Conservation (phyloP, 1,140 invertebrate genomes). For the Druon quercuslanigerum region DNA sequence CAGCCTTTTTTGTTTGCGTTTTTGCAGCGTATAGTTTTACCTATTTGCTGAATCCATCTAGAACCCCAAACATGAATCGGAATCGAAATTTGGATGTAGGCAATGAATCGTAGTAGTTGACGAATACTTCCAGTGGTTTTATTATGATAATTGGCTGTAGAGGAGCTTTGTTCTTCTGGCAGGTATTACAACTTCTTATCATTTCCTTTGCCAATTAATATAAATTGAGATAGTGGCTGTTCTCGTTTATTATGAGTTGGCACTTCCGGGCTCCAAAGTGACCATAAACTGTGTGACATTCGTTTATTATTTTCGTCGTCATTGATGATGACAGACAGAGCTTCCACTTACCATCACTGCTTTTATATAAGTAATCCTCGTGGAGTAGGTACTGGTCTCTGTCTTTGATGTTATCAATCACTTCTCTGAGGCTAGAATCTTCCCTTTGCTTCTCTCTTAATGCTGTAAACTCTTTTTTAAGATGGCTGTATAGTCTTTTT, state of each 20-base stretch:
- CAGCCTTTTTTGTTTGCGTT: conserved; percentile 45
- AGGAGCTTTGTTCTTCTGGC: not conserved
- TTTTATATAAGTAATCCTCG: too few species aligned
- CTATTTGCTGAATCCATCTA: conserved; percentile 51
- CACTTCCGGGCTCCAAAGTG: not conserved
- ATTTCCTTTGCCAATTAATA: too few species aligned
- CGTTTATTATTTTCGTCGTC: not conserved
- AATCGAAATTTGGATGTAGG: not conserved
- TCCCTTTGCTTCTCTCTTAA: too few species aligned
- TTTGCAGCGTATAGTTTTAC: conserved; percentile 52
- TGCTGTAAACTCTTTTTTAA: too few species aligned
- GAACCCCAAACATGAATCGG: not conserved
- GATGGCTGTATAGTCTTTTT: too few species aligned
- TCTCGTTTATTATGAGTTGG: not conserved
- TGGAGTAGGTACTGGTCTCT: too few species aligned
- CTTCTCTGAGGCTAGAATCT: too few species aligned
- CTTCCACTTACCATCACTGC: too few species aligned
- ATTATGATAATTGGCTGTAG: not conserved
- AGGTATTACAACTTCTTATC: not conserved
- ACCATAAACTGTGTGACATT: not conserved
- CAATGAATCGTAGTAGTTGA: not conserved
- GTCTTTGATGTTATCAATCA: too few species aligned
- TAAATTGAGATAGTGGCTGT: not conserved
- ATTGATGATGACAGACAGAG: too few species aligned
- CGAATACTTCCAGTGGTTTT: conserved; percentile 1